phyloP scores from a whole-genome alignment of 1,140 invertebrate genomes.

The Brachionus asplanchnoidis region DNA sequence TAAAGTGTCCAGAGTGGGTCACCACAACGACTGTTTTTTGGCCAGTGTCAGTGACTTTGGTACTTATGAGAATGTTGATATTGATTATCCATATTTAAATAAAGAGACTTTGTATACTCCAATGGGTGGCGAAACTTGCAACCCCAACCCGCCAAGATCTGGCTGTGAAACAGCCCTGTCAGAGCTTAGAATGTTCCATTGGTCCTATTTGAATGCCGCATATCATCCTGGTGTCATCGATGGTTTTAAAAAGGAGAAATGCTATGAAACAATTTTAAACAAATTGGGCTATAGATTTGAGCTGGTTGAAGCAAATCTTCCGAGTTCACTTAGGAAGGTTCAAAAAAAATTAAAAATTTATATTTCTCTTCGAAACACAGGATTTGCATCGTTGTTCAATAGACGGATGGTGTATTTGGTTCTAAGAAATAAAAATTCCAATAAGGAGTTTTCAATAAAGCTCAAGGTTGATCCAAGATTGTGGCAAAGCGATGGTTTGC shows the following conservation, averaged over 20 bases:
- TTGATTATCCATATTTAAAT: conserved; percentile 44
- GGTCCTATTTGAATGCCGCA: not conserved
- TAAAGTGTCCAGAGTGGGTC: conserved; percentile 11
- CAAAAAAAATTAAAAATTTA: not conserved
- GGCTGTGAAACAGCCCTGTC: not conserved
- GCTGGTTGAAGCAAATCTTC: not conserved
- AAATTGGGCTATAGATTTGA: conserved; percentile 1
- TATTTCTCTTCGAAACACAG: not conserved
- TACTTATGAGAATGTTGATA: conserved; percentile 43
- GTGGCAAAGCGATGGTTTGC: not conserved
- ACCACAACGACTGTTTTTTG: conserved; percentile 46
- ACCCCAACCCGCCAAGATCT: not conserved
- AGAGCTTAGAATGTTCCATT: conserved; percentile 11
- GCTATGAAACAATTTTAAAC: not conserved
- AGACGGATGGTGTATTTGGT: not conserved
- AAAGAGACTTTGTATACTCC: conserved; percentile 42
- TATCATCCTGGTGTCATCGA: not conserved
- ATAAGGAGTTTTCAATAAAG: not conserved
- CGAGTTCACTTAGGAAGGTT: not conserved
- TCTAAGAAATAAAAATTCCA: not conserved
- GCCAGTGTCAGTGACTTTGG: conserved; percentile 43
- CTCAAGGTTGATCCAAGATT: not conserved
- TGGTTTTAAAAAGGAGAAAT: not conserved
- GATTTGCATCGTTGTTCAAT: conserved; percentile 6
- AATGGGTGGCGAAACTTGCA: conserved; percentile 44